Base-by-base conservation (phyloP, 2,113 vertebrate species). In the Mesembrinibis cayennensis region DNA sequence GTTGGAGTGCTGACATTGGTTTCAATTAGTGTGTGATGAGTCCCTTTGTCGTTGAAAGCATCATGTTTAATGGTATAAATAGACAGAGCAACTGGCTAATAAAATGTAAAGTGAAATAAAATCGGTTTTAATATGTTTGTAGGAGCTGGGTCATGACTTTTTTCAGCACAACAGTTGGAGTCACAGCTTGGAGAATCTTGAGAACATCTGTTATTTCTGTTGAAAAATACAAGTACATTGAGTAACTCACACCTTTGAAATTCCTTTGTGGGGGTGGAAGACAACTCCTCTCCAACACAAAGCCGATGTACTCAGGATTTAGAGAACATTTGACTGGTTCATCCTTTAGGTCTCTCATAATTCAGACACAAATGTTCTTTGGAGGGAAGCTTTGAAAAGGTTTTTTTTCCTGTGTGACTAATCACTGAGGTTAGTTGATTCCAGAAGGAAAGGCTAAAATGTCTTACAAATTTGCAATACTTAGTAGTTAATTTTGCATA, bases 171-270 rank as follows among this genome's bases (percentile, higher is more conserved):
- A 90, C 92, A 95, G 92, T 96, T 97, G 96, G 93, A 95, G 62
- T 78, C 94, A 85, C 92, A 97, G 91, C 96, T 97, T 97, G 96
- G 90, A 95, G 53, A 93, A 95, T 82, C 85, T 93, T 77, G 78
- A 77, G 96, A 96, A 95, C 97, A 93, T 96, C 95, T 97, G 97
- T 92, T 96, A 87, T 92, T 97, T 96, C 92, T 95, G 92, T 90
- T 93, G 87, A 90, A 95, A 94, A 87, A 93, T 87, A 73, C 67
- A 86, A 97, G 93, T 97, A 93, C 88, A 82, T n/a, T 73, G 73
- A 93, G 84, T 93, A 89, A 91, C 90, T 96, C 76, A 74, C 90
- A 97, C 90, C 93, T 97, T 96, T 92, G 92, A 92, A 95, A 88
- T 91, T 90, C 61, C n/a, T 93, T 76, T 74, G 38, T 83, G 80